phyloP scores from a whole-genome alignment of 2,797 vertebrate species.

The Acrossocheilus fasciatus region DNA sequence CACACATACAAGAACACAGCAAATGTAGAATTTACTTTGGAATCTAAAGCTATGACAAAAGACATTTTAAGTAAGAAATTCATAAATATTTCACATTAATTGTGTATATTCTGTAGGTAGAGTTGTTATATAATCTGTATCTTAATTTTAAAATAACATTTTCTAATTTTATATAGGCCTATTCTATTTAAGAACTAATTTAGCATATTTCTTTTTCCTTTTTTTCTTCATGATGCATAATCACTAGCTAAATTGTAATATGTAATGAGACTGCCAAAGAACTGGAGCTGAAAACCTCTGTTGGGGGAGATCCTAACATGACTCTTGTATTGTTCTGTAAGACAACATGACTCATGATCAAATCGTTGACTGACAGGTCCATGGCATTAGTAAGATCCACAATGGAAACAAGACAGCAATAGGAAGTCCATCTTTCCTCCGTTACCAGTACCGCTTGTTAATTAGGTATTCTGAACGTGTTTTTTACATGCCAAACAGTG shows the following conservation, averaged over 20 bases:
- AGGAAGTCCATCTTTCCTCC: constrained; percentile 45
- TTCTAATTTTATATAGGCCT: not conserved
- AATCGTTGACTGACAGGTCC: constrained; percentile 87
- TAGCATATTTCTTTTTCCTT: not conserved
- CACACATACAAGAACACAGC: not conserved
- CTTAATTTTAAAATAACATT: not conserved
- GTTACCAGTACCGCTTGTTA: constrained; percentile 22
- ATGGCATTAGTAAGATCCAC: constrained; percentile 37
- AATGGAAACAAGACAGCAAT: constrained; percentile 38
- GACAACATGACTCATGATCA: constrained; percentile 86
- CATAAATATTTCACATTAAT: not conserved
- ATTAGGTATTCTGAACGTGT: not conserved
- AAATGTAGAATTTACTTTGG: not conserved
- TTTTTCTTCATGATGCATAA: not conserved
- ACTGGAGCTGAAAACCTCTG: constrained; percentile 36
- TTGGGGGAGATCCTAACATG: constrained; percentile 81
- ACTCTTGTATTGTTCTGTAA: constrained; percentile 84
- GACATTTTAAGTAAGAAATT: not conserved
- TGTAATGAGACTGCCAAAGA: constrained; percentile 23
- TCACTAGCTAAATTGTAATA: constrained; percentile 19
- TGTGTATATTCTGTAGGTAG: no score
- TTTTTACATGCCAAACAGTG: not conserved
- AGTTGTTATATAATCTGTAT: not conserved
- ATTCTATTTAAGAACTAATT: not conserved
- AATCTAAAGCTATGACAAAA: not conserved